A percentile compares a stretch with the other conserved stretches of the same genome.
Conservation (phyloP, 2,888 invertebrate genomes). For the Gastrophysa polygoni region DNA sequence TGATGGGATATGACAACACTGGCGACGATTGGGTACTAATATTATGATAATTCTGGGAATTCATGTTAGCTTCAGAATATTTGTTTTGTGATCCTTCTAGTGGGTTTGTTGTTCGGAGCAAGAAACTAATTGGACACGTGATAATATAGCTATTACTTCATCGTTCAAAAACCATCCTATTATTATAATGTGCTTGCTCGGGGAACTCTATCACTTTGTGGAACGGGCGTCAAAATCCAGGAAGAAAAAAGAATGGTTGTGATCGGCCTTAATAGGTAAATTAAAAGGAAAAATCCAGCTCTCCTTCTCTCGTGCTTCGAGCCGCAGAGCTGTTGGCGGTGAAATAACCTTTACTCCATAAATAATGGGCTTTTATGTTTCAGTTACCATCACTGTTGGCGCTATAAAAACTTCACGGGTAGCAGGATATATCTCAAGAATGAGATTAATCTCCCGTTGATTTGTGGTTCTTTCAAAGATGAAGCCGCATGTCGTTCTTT, state of each 20-base stretch:
- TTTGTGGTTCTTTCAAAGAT: background rate
- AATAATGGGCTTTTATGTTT: constrained; percentile 1
- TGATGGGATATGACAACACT: too few species aligned
- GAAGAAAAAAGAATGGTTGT: background rate
- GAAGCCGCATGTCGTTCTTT: background rate
- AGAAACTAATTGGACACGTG: too few species aligned
- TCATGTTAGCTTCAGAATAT: too few species aligned
- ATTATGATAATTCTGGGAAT: too few species aligned
- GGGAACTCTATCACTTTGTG: background rate
- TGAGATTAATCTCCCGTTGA: background rate
- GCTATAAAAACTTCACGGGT: background rate
- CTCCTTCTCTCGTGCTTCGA: background rate
- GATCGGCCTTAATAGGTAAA: background rate
- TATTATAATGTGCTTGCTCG: too few species aligned
- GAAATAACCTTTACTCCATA: constrained; percentile 1
- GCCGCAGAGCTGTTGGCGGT: background rate
- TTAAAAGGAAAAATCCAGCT: background rate
- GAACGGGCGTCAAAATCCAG: background rate
- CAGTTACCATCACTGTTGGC: constrained; percentile 1
- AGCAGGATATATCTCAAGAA: background rate
- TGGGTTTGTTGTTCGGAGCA: too few species aligned
- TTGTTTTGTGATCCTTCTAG: too few species aligned
- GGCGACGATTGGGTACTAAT: too few species aligned
- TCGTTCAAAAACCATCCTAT: too few species aligned
- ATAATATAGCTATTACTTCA: too few species aligned